phyloP scores from a whole-genome alignment of 2,113 vertebrate genomes.

The Cephalophus harveyi region DNA sequence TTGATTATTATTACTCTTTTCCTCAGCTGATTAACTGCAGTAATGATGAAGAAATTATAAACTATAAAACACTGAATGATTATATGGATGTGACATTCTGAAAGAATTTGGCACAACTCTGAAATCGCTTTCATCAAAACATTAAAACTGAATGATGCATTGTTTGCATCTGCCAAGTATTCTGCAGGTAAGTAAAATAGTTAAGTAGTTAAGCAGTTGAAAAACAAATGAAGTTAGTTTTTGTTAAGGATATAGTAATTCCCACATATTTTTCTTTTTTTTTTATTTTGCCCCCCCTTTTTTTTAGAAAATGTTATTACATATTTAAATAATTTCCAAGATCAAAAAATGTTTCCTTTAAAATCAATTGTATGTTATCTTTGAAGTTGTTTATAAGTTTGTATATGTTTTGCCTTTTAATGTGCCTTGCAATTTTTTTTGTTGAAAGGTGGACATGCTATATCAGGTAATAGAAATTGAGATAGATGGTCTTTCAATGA shows the following conservation, averaged over 20 bases:
- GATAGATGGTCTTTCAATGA: background rate
- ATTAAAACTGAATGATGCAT: too few relatives aligned
- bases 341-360: background rate
- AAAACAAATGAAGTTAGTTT: background rate
- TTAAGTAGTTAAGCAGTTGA: background rate
- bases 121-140: too few relatives aligned
- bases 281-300: background rate
- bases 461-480: background rate
- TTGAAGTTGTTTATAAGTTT: background rate
- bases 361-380: background rate
- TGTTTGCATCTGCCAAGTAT: too few relatives aligned
- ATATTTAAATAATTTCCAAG: background rate
- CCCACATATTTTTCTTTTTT: background rate
- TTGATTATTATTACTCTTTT: too few relatives aligned
- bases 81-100: too few relatives aligned
- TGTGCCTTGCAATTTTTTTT: background rate
- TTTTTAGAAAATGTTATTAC: background rate
- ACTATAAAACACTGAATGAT: too few relatives aligned
- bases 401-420: background rate
- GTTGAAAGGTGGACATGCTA: background rate
- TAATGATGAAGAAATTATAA: too few relatives aligned
- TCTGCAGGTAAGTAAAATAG: too few relatives aligned
- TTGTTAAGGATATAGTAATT: background rate
- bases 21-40: too few relatives aligned
- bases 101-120: too few relatives aligned